Percentiles rank a stretch among this genome's conserved stretches.
phyloP scores from a whole-genome alignment of 2,113 vertebrate genomes.

The Rhinopomastus cyanomelas region DNA sequence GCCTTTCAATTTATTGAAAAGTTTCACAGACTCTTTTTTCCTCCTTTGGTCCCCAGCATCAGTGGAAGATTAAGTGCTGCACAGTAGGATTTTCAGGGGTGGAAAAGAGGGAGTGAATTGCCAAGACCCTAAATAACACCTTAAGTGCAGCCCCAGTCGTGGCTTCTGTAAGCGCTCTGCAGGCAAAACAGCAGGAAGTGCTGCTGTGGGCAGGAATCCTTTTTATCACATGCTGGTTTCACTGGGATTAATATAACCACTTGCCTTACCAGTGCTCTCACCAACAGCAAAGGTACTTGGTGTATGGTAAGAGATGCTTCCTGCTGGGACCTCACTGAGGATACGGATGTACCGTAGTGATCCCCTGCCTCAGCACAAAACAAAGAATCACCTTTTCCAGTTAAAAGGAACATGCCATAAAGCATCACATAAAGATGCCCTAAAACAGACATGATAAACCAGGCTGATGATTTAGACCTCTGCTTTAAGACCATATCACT shows the following conservation, averaged over 20 bases:
- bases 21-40: neutral
- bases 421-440: neutral
- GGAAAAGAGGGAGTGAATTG: conserved; percentile 4
- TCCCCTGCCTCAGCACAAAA: neutral
- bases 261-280: neutral
- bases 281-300: neutral
- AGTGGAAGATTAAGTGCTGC: neutral
- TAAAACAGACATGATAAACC: neutral
- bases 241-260: neutral
- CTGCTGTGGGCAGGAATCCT: neutral
- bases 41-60: neutral
- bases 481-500: neutral
- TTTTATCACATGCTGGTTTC: neutral
- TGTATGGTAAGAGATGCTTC: neutral
- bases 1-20: neutral
- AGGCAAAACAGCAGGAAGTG: neutral
- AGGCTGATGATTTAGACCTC: neutral
- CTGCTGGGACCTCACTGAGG: neutral
- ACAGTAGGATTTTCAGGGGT: neutral
- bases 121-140: neutral
- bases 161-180: neutral
- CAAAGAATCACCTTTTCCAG: neutral
- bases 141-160: neutral
- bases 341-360: neutral
- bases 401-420: neutral